Percentiles rank a stretch among this genome's conserved stretches.
Evolutionary conservation across 1,140 invertebrate genomes (phyloP).

Genomic region (Globodera ellingtonae): DNA sequence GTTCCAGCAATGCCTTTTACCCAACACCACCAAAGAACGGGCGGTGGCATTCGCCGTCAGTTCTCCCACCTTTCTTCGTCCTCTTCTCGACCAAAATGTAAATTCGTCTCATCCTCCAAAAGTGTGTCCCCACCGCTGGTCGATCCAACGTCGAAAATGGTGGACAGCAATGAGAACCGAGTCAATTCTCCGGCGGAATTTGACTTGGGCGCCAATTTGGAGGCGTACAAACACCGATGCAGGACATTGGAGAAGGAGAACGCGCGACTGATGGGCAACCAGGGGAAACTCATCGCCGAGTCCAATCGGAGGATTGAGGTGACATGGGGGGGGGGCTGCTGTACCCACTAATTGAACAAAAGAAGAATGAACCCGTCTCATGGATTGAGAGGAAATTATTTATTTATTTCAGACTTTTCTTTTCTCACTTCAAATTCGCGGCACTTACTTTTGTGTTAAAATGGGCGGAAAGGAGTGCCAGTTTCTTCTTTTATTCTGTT

Average conservation of each 20-base stretch:
- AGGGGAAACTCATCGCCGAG: constrained; percentile 26
- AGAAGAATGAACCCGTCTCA: not conserved
- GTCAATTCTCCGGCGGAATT: not conserved
- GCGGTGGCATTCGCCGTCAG: constrained; percentile 1
- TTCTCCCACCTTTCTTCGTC: constrained; percentile 1
- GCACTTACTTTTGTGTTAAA: not conserved
- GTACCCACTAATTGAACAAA: not conserved
- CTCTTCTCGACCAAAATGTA: not conserved
- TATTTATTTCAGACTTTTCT: not conserved
- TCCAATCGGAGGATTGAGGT: constrained; percentile 34
- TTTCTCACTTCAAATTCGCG: not conserved
- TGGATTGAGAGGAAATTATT: not conserved
- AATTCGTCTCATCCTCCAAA: not conserved
- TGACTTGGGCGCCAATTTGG: constrained; percentile 26
- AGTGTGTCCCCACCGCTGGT: not conserved
- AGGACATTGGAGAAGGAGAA: constrained; percentile 34
- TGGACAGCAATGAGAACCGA: constrained; percentile 15
- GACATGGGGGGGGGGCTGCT: not conserved
- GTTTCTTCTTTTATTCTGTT: not conserved
- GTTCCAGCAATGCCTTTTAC: not conserved
- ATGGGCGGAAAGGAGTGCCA: not conserved
- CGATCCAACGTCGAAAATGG: constrained; percentile 3
- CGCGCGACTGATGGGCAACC: constrained; percentile 35
- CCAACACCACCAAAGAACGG: not conserved
- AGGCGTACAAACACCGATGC: constrained; percentile 34